Conservation (phyloP, 2,113 vertebrate species). For the Apodemus sylvaticus region DNA sequence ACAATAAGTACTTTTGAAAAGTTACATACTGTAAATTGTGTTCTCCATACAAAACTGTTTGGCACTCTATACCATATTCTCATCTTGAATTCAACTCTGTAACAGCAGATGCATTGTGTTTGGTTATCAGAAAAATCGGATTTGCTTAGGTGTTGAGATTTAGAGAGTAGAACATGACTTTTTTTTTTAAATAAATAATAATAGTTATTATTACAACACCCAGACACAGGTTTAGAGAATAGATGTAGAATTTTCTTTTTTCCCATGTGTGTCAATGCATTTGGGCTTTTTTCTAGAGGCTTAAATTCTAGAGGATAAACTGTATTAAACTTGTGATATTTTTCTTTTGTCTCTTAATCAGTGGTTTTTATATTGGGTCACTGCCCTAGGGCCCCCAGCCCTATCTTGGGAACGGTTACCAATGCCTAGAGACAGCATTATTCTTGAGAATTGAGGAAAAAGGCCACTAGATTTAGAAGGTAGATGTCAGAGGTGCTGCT, state of each 20-base stretch:
- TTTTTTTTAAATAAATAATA: neutral
- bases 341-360: neutral
- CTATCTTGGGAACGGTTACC: neutral
- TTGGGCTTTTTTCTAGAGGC: constrained; percentile 12
- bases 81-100: neutral
- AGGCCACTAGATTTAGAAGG: neutral
- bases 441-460: neutral
- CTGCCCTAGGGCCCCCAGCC: neutral
- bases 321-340: neutral
- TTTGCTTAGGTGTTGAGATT: constrained; percentile 10
- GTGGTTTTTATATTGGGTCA: neutral
- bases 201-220: neutral
- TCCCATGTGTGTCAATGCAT: neutral
- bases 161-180: constrained; percentile 44
- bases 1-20: neutral
- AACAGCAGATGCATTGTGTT: constrained; percentile 29
- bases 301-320: neutral
- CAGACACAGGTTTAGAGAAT: constrained; percentile 31
- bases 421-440: neutral
- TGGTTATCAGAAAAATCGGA: constrained; percentile 41
- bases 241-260: neutral
- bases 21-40: neutral
- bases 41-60: neutral
- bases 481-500: neutral
- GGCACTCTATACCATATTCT: neutral